Evolutionary conservation across 37 sponge, comb jelly and placozoan species (phyloP).

Genomic region (Hormiphora californensis): DNA sequence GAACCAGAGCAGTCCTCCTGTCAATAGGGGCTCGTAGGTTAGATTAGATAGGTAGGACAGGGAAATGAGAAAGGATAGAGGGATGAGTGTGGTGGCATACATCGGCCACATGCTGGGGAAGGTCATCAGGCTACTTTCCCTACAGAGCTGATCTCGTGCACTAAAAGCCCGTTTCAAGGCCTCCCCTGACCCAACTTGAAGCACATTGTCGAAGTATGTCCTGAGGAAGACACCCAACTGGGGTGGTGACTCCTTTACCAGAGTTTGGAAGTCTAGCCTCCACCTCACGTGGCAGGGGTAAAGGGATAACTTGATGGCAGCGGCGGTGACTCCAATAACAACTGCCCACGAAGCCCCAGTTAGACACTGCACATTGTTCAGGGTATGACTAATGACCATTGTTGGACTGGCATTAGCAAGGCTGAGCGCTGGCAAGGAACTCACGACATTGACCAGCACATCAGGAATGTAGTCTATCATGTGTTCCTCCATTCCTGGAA

Average conservation of each 20-base stretch:
- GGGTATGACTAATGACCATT: constrained; percentile 5
- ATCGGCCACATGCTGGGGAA: neutral
- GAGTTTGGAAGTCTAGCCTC: constrained; percentile 34
- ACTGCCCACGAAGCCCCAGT: neutral
- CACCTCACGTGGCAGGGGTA: constrained; percentile 39
- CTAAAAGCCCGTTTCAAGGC: neutral
- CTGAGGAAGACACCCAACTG: neutral
- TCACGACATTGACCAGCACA: neutral
- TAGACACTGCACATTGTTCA: neutral
- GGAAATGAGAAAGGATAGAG: neutral
- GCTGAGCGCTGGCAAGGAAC: neutral
- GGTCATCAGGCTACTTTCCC: neutral
- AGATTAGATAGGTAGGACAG: neutral
- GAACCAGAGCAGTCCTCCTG: constrained; percentile 10
- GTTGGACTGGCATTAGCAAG: neutral
- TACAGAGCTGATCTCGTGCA: neutral
- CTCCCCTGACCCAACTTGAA: neutral
- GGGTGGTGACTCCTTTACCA: neutral
- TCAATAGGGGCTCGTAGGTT: constrained; percentile 23
- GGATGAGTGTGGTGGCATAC: neutral
- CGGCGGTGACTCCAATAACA: neutral
- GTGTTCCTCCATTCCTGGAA: neutral
- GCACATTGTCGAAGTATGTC: constrained; percentile 8
- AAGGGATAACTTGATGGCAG: neutral
- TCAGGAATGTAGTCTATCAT: constrained; percentile 13